Evolutionary conservation across 2,888 invertebrate species (phyloP).

Genomic region (Orthonevra nobilis): DNA sequence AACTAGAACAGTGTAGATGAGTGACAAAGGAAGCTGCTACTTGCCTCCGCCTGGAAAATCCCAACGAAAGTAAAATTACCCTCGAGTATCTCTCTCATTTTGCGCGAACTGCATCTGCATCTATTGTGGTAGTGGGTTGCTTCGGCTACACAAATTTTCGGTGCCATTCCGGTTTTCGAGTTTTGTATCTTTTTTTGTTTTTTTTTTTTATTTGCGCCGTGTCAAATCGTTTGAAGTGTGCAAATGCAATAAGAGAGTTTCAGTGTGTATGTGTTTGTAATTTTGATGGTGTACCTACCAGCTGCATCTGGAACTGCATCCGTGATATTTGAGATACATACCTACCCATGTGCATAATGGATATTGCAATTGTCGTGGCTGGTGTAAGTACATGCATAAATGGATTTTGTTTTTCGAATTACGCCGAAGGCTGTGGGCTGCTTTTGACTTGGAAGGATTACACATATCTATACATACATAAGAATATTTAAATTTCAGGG

Average conservation of each 20-base stretch:
- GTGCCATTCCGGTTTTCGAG: constrained; percentile 54
- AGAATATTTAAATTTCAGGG: too few relatives aligned
- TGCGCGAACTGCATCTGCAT: constrained; percentile 10
- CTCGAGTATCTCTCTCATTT: constrained; percentile 5
- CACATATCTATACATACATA: constrained; percentile 41
- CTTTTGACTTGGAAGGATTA: constrained; percentile 36
- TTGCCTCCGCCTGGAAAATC: constrained; percentile 40
- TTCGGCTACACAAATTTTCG: constrained; percentile 31
- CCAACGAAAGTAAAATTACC: constrained; percentile 61
- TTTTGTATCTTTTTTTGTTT: too few relatives aligned
- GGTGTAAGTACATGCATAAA: constrained; percentile 47
- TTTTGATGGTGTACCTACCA: constrained; percentile 33
- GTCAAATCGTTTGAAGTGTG: constrained; percentile 59
- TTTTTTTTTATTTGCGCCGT: constrained; percentile 31
- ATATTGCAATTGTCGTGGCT: constrained; percentile 39
- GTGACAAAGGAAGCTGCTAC: constrained; percentile 54
- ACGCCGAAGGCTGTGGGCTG: constrained; percentile 43
- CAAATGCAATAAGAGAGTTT: constrained; percentile 44
- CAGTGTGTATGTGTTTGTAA: constrained; percentile 37
- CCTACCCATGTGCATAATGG: constrained; percentile 15
- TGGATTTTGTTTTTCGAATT: constrained; percentile 37
- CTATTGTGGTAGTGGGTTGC: constrained; percentile 8
- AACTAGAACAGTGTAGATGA: constrained; percentile 13
- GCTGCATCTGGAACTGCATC: constrained; percentile 43
- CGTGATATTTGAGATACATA: constrained; percentile 19